Evolutionary conservation across 1,140 invertebrate genomes (phyloP), one percentile per base, ranked within the genome.

Genomic region (Cephus cinctus): DNA sequence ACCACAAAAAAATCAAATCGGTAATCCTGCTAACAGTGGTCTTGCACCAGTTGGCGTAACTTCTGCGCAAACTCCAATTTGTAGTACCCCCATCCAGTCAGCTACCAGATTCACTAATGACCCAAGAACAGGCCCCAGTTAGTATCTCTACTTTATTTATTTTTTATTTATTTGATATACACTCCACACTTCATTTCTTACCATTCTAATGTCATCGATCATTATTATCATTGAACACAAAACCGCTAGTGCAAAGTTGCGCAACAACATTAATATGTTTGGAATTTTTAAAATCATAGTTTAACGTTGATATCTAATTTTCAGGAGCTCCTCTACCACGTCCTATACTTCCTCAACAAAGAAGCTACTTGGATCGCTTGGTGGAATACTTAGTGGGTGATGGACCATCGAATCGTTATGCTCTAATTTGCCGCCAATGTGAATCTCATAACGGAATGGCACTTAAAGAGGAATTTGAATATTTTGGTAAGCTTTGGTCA

Each of bases 361-460:
- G 87, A 49, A 81, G 80, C 15, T 80, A 84, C 34, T 69, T 98
- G 36, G 95, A 98, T 73, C 88, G 88, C 64, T 76, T 98, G 48
- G 84, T 98, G 14, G 96, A 99, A 69, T 96, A 92, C 70, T 71
- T 98, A 35, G 84, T 98, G 14, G 96, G 94, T 23, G 96, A 99
- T 80, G 96, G 95, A 16, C 94, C 96, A 38, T 85, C 86, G 48
- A 93, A 96, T 79, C 83, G 95, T 55, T 98, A 89, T 75, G 96
- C 95, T 25, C 81, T 99, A 39, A 96, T 99, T 65, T 99, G 97
- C 76, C 81, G 81, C 21, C 80, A 89, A 49, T 99, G 97, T 71
- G 82, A 82, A 47, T 86, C 86, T 8, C 96, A 98, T 69, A 98
- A 99, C 78, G 96, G 97, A 54, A 98, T 99, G 94, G 92, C 95